A percentile compares a stretch with the other conserved stretches of the same genome.
Conservation (phyloP, 2,113 vertebrate species). For the Dryoscopus gambensis region DNA sequence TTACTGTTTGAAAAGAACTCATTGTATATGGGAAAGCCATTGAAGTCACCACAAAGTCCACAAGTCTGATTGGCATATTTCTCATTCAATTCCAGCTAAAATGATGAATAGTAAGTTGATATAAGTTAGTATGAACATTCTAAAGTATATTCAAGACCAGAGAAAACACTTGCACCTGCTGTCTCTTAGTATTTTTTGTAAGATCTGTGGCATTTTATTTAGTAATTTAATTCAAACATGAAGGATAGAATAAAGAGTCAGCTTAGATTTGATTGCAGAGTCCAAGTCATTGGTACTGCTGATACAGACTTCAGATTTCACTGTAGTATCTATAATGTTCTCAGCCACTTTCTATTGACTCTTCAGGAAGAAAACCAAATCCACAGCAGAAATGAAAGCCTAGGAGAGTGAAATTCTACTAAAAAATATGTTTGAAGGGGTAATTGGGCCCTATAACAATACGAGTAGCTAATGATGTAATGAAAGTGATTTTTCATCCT, state of each 20-base stretch:
- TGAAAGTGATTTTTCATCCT: background rate
- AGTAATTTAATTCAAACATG: background rate
- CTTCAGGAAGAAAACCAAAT: background rate
- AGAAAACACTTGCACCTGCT: background rate
- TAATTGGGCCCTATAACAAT: background rate
- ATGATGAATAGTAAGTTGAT: background rate
- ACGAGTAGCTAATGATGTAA: background rate
- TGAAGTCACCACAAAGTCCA: slow-evolving; percentile 91
- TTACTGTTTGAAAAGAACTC: slow-evolving; percentile 81
- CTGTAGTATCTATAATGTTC: background rate
- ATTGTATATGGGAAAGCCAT: slow-evolving; percentile 73
- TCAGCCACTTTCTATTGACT: background rate
- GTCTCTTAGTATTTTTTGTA: background rate
- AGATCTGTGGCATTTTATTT: background rate
- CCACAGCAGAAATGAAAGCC: background rate
- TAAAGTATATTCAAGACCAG: background rate
- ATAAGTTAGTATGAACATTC: background rate
- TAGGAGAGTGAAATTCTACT: background rate
- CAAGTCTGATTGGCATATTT: slow-evolving; percentile 83
- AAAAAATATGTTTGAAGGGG: background rate
- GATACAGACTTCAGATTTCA: background rate
- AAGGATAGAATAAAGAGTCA: background rate
- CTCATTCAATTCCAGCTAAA: slow-evolving; percentile 80
- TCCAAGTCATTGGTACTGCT: background rate
- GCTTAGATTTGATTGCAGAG: background rate